phyloP scores from a whole-genome alignment of 2,797 vertebrate species.

The Vipera latastei region DNA sequence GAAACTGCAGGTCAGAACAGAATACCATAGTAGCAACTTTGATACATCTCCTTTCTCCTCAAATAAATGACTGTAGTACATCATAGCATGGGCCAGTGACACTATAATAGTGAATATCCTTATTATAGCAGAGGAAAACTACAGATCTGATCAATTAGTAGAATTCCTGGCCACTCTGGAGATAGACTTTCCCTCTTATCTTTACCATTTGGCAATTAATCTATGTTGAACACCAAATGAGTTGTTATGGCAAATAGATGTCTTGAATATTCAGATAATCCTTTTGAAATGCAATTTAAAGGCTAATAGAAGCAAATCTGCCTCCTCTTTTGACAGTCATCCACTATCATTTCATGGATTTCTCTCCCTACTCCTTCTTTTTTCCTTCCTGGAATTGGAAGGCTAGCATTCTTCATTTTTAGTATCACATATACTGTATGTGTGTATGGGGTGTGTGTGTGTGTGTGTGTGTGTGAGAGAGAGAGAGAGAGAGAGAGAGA shows the following conservation, averaged over 20 bases:
- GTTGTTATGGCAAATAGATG: not conserved
- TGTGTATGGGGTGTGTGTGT: not conserved
- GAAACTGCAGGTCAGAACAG: not conserved
- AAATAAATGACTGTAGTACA: not conserved
- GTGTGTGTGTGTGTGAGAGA: not conserved
- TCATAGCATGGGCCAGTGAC: not conserved
- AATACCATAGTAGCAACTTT: fast-evolving
- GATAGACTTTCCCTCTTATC: not conserved
- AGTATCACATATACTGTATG: no score
- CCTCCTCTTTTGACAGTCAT: no score
- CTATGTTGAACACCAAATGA: not conserved
- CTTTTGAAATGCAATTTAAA: not conserved
- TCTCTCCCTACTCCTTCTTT: not conserved
- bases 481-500: not conserved
- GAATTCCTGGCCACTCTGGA: not conserved
- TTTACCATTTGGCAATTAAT: not conserved
- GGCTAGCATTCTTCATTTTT: not conserved
- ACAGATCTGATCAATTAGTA: not conserved
- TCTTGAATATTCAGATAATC: not conserved
- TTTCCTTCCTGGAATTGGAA: not conserved
- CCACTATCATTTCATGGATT: not conserved
- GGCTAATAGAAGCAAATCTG: not conserved
- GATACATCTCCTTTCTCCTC: not conserved
- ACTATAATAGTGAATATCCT: not conserved
- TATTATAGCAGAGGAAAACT: not conserved